Conservation (phyloP, 2,888 invertebrate species). For the Pristionchus arcanus region DNA sequence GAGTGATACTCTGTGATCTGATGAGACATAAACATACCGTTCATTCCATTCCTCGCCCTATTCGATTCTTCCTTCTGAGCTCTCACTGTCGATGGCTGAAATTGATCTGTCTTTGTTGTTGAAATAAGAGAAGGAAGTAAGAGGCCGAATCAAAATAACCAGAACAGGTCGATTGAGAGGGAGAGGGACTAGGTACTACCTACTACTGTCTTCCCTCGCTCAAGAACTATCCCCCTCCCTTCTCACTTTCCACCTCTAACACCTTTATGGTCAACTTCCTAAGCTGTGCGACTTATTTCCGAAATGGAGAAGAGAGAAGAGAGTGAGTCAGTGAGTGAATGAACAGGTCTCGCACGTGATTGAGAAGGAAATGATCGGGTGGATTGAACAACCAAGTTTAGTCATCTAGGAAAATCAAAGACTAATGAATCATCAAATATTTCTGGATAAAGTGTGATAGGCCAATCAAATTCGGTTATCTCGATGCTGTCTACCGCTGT, state of each 20-base stretch:
- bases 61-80: constrained; percentile 69
- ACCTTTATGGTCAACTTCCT: constrained; percentile 42
- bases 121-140: background rate
- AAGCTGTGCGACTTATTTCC: constrained; percentile 41
- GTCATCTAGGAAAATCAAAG: background rate
- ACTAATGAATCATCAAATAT: background rate
- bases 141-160: constrained; percentile 3
- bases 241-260: constrained; percentile 5
- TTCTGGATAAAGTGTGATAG: too few relatives aligned
- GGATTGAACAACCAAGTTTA: background rate
- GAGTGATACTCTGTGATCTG: too few relatives aligned
- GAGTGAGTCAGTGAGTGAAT: background rate
- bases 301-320: background rate
- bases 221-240: background rate
- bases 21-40: background rate
- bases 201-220: background rate
- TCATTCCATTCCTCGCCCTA: constrained; percentile 64
- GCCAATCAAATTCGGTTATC: background rate
- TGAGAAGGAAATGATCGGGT: constrained; percentile 13
- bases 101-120: constrained; percentile 19
- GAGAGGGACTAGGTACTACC: background rate
- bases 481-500: background rate
- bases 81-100: constrained; percentile 63
- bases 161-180: constrained; percentile 20
- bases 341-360: background rate